Conservation (phyloP, 2,113 vertebrate species). For the Sisor rabdophorus region DNA sequence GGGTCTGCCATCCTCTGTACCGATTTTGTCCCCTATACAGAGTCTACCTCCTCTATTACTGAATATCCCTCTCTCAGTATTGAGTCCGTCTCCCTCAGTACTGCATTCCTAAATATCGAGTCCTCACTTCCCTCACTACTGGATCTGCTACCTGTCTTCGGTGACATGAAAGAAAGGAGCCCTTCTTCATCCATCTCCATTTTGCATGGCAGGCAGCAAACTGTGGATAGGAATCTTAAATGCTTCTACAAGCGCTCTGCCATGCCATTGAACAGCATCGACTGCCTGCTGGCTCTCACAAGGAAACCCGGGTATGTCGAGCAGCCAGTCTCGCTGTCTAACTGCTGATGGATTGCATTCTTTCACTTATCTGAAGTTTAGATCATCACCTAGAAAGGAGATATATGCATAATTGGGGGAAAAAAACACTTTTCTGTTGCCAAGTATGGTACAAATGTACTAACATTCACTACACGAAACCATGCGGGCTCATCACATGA, state of each 20-base stretch:
- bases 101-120: too few species aligned
- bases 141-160: not conserved
- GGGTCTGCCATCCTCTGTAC: too few species aligned
- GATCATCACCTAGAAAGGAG: slow-evolving; percentile 21
- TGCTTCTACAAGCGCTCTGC: not conserved
- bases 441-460: too few species aligned
- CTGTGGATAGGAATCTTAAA: not conserved
- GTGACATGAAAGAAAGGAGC: slow-evolving; percentile 9
- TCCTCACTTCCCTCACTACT: too few species aligned
- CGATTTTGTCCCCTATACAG: too few species aligned
- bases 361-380: slow-evolving; percentile 33
- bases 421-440: too few species aligned
- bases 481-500: too few species aligned
- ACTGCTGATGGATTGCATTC: slow-evolving; percentile 43
- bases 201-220: not conserved
- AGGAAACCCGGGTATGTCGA: slow-evolving; percentile 38
- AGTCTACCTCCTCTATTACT: too few species aligned
- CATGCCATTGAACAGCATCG: slow-evolving; percentile 20
- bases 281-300: slow-evolving; percentile 15
- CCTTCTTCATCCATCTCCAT: slow-evolving; percentile 30
- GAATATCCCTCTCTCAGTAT: too few species aligned
- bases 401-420: not conserved
- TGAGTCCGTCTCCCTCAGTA: too few species aligned
- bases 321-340: slow-evolving; percentile 26
- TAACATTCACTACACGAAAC: too few species aligned